These are phyloP conservation scores for Apamea crenata DNA, from an alignment of 2,888 invertebrate species.

Conservation along the genomic window DNA sequence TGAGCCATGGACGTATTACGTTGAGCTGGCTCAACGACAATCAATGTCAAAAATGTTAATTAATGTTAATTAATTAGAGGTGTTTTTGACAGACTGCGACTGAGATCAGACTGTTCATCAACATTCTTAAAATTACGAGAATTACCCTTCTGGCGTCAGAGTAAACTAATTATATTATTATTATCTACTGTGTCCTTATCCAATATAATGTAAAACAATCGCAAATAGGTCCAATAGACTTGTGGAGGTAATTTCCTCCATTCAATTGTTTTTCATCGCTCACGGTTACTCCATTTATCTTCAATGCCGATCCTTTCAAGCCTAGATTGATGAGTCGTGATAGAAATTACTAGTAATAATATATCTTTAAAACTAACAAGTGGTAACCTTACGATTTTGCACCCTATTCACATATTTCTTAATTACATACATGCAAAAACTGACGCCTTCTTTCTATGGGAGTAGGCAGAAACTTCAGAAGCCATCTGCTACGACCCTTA, in stretches of 20 bases:
- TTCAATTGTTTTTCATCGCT: constrained; percentile 52
- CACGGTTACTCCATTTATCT: constrained; percentile 35
- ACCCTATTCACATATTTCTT: not conserved
- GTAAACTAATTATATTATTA: not conserved
- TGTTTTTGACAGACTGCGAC: too few relatives aligned
- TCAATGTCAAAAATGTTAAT: too few relatives aligned
- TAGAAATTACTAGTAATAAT: not conserved
- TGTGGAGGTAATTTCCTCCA: constrained; percentile 45
- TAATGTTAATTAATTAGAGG: too few relatives aligned
- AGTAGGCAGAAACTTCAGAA: not conserved
- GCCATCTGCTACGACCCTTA: not conserved
- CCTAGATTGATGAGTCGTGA: constrained; percentile 16
- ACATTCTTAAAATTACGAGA: too few relatives aligned
- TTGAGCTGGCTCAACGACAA: too few relatives aligned
- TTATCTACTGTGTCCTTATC: constrained; percentile 8
- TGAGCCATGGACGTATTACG: too few relatives aligned
- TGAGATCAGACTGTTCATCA: too few relatives aligned
- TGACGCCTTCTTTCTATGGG: not conserved
- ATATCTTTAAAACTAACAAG: not conserved
- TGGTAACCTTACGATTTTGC: not conserved
- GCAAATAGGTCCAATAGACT: constrained; percentile 17
- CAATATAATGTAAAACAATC: constrained; percentile 11
- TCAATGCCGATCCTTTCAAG: constrained; percentile 41
- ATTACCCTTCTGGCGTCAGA: too few relatives aligned
- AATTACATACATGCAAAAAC: not conserved